Evolutionary conservation across 2,113 vertebrate genomes (phyloP), one percentile per base, ranked within the genome.

Genomic region (Callorhinus ursinus): DNA sequence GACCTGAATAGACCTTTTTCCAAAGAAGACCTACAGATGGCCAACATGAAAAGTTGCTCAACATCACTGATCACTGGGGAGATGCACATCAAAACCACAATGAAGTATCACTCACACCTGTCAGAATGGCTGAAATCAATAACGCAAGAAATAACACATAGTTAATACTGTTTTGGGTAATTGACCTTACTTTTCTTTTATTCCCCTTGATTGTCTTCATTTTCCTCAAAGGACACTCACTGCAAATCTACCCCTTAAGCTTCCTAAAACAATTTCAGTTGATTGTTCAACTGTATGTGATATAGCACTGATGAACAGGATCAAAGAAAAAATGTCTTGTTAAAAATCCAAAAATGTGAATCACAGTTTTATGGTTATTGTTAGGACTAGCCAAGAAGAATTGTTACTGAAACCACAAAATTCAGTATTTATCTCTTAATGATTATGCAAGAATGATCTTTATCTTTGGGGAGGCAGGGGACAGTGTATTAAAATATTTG

Each of bases 371-470:
- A 11, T 28, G 39, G 53, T 61, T 55, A n/a, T 9, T 51, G 11
- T 39, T 69, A 81, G 42, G 2, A 26, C 19, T 26, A 46, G 2
- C 16, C 21, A 83, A 88, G 57, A 81, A 96, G 93, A 93, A 15
- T 49, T 88, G 63, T 67, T 90, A 49, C 22, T 89, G 95, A 51
- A 21, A 63, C 87, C 22, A 59, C 4, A 80, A 51, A 95, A 83
- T 95, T 83, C 9, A 69, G 2, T 72, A 31, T 84, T 84, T 90
- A 83, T 94, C 93, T 93, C 36, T 82, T 86, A 79, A 82, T 83
- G 33, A 67, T 93, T 84, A 74, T 67, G 10, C 1, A 90, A 71
- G 53, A 95, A 63, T 95, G 36, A 49, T 59, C 22, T 93, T 83
- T 82, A 51, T 71, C 39, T 42, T 81, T 91, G 57, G 83, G 26